Conservation (phyloP, 2,797 vertebrate species). For the Danio jaintianensis region DNA sequence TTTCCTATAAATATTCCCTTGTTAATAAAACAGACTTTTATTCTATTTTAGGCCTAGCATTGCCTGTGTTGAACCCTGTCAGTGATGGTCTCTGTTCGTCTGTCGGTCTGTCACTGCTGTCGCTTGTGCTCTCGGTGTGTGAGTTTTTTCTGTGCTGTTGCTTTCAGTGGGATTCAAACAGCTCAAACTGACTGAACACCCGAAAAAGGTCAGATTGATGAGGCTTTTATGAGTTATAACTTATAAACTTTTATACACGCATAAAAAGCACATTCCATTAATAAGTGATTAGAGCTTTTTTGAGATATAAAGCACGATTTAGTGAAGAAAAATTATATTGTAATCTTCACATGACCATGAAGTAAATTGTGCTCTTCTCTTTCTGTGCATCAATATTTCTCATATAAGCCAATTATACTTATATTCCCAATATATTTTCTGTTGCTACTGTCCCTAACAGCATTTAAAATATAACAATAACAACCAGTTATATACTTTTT, state of each 20-base stretch:
- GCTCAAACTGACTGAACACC: slow-evolving; percentile 16
- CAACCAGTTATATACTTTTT: no score
- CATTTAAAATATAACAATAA: no score
- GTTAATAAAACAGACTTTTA: slow-evolving; percentile 32
- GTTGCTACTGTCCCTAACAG: no score
- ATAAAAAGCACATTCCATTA: slow-evolving; percentile 33
- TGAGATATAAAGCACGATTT: slow-evolving; percentile 5
- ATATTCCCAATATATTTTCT: no score
- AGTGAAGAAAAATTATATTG: neutral
- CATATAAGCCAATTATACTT: no score
- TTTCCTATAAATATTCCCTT: slow-evolving; percentile 28
- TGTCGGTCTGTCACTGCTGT: slow-evolving; percentile 10
- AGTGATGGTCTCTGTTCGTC: neutral
- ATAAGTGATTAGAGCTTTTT: slow-evolving; percentile 25
- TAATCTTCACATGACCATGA: neutral
- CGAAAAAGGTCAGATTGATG: neutral
- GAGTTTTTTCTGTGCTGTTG: neutral
- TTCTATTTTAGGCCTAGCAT: slow-evolving; percentile 19
- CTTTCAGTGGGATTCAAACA: slow-evolving; percentile 8
- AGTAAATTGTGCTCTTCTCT: neutral
- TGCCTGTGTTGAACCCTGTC: slow-evolving; percentile 20
- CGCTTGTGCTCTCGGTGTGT: neutral
- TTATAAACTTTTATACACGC: slow-evolving; percentile 24
- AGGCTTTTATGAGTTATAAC: slow-evolving; percentile 21
- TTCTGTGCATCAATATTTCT: neutral